A percentile compares a stretch with the other conserved stretches of the same genome.
These are phyloP conservation scores for Aeoliscus strigatus DNA, from an alignment of 2,797 vertebrate genomes.

Conservation along the genomic window DNA sequence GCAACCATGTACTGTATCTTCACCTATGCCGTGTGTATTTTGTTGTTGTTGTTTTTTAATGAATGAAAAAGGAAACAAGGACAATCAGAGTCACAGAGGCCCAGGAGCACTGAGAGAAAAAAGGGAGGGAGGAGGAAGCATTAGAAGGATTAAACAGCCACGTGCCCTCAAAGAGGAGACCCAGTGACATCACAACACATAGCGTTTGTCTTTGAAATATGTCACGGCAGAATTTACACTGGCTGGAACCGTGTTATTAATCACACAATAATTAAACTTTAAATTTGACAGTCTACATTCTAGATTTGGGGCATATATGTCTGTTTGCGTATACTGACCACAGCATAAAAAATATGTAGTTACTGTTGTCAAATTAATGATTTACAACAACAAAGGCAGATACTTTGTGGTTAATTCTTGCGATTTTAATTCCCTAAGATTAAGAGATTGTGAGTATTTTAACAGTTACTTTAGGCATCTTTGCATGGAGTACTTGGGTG, in stretches of 20 bases:
- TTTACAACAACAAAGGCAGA: neutral
- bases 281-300: constrained; percentile 14
- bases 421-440: constrained; percentile 54
- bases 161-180: constrained; percentile 45
- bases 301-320: no score
- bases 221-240: constrained; percentile 49
- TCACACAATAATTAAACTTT: constrained; percentile 49
- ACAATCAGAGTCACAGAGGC: constrained; percentile 40
- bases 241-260: constrained; percentile 36
- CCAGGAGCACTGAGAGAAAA: constrained; percentile 40
- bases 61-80: constrained; percentile 43
- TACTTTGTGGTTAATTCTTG: constrained; percentile 33
- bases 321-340: no score
- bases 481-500: constrained; percentile 64
- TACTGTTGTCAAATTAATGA: neutral
- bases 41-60: no score
- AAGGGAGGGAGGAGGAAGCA: constrained; percentile 36
- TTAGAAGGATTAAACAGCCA: constrained; percentile 62
- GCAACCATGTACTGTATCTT: constrained; percentile 38
- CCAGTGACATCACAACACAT: constrained; percentile 57
- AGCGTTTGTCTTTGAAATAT: constrained; percentile 55
- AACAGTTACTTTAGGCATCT: constrained; percentile 64
- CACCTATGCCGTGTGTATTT: constrained; percentile 31
- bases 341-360: no score
- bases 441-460: constrained; percentile 59